Evolutionary conservation across 2,113 vertebrate species (phyloP).

Genomic region (Cephalopholis sonnerati): DNA sequence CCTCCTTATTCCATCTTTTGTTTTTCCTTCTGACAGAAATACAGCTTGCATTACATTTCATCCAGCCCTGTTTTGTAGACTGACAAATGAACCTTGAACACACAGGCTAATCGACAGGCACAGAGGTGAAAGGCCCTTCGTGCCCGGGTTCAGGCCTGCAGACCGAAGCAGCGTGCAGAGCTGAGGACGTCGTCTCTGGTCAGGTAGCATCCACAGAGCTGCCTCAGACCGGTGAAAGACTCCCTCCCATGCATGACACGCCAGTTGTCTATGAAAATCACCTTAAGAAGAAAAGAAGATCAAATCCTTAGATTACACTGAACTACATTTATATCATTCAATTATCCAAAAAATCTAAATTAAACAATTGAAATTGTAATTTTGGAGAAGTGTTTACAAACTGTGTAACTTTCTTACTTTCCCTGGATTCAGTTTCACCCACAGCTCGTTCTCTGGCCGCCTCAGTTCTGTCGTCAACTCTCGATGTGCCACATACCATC

Average conservation of each 20-base stretch:
- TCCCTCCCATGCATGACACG: slow-evolving; percentile 93
- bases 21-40: too few relatives aligned
- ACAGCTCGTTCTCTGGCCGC: slow-evolving; percentile 91
- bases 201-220: slow-evolving; percentile 95
- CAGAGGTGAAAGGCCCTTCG: background rate
- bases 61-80: background rate
- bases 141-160: slow-evolving; percentile 84
- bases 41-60: too few relatives aligned
- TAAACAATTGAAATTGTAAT: background rate
- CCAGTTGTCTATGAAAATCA: slow-evolving; percentile 95
- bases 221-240: slow-evolving; percentile 91
- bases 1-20: too few relatives aligned
- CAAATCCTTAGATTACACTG: background rate
- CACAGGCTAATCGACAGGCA: background rate
- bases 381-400: background rate
- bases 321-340: background rate
- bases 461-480: slow-evolving; percentile 89
- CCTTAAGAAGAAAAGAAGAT: slow-evolving; percentile 77
- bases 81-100: background rate
- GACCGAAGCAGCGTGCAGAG: slow-evolving; percentile 88
- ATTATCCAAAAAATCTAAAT: background rate
- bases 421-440: slow-evolving; percentile 94
- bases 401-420: slow-evolving; percentile 81
- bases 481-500: slow-evolving; percentile 92
- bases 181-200: slow-evolving; percentile 92